Evolutionary conservation across 2,797 vertebrate species (phyloP), one percentile per base, ranked within the genome.

Genomic region (Periparus ater): DNA sequence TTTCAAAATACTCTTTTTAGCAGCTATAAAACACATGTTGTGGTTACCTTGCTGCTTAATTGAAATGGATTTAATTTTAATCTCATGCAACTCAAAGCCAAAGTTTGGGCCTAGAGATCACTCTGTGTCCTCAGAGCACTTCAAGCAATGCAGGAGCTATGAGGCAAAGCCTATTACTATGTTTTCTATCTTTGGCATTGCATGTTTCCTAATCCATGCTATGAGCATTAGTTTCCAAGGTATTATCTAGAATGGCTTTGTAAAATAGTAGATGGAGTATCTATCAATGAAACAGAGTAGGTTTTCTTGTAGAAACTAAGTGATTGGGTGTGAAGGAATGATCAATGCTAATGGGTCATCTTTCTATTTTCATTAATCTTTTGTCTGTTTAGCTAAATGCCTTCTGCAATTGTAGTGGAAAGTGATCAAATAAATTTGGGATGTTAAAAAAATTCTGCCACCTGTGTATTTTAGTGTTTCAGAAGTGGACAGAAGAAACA

Each of bases 81-180:
- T 75, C 45, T 78, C 12, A 8, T 53, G 48, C 23, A 54, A 26
- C 20, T 83, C 47, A 30, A 65, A 75, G 55, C 16, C 34, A 60
- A 57, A 58, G 11, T 61, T 78, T 72, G 57, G 42, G 21, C 21
- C 29, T 83, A n/a, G 60, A 76, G 74, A 78, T 94, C 13, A 9
- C 50, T 81, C 25, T 91, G 10, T 75, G 47, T 71, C 19, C 48
- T 92, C 30, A 42, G 54, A 74, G 63, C 17, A 18, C 14, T 65
- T 86, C 26, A 73, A 30, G 57, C 91, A 81, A 27, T 34, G 9
- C 18, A 51, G 55, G n/a, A 81, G 42, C 30, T 92, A 16, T 29
- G 96, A 96, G 96, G 97, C 98, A 96, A 96, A 96, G 97, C 97
- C 98, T 98, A 98, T 99, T 98, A 98, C 89, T 93, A 40, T 97